Evolutionary conservation across 2,797 vertebrate genomes (phyloP), one percentile per base, ranked within the genome.

Genomic region (Spondyliosoma cantharus): DNA sequence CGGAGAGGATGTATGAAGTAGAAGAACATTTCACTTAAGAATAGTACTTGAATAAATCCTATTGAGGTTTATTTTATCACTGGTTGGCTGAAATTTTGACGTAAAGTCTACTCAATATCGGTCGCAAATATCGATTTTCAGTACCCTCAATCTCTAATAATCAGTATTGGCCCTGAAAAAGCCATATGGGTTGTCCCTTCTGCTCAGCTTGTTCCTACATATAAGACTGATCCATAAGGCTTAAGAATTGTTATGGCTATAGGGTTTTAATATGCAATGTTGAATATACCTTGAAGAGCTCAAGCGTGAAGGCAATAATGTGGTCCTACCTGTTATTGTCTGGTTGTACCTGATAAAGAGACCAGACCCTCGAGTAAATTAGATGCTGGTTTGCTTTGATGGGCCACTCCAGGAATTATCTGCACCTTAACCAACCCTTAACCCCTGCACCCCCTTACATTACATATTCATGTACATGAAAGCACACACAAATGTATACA

Each of bases 311-410:
- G 49, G 46, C 42, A 54, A 27, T 71, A 22, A 67, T 22, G 22
- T 24, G 48, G n/a, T 22, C 12, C 48, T 53, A 15, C 52, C 24
- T 60, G 20, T 67, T 46, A 74, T 48, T 78, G 57, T 32, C 57
- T 82, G 49, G 19, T 46, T 78, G 56, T n/a, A 20, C 49, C 65
- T 72, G 58, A 75, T 79, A 78, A 69, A 77, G 25, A 45, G 43
- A 27, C 25, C 63, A 57, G 54, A 61, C 48, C 25, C 12, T 62
- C 58, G 14, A 20, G 19, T 76, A 53, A 74, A 82, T 83, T 52
- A 54, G 43, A 43, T 24, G 27, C n/a, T 53, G 52, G 46, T 69
- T 73, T 53, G 63, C 52, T 66, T 73, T 77, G 64, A 83, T 76
- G 20, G 20, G 25, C 57, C 8, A n/a, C 73, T 76, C 7, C 46